Conservation (phyloP, 2,113 vertebrate species). For the Polyodon spathula region DNA sequence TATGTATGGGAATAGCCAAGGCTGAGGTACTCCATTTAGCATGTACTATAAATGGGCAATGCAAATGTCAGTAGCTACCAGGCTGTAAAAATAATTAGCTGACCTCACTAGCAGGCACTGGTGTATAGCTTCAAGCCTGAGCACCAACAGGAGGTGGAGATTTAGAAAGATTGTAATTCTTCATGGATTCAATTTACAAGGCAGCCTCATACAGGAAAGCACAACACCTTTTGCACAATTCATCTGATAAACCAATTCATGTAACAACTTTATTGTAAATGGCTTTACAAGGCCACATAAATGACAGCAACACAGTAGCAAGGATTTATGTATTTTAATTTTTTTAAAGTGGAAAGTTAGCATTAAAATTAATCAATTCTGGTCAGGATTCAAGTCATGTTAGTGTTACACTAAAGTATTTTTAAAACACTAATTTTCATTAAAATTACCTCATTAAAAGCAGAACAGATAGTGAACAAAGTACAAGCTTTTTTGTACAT, state of each 20-base stretch:
- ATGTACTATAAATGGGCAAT: constrained; percentile 51
- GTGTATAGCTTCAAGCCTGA: background rate
- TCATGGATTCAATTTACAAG: background rate
- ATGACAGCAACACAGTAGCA: too few relatives aligned
- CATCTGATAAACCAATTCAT: too few relatives aligned
- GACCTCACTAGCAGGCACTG: constrained; percentile 7
- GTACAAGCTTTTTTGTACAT: too few relatives aligned
- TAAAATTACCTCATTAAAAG: too few relatives aligned
- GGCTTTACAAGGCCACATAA: too few relatives aligned
- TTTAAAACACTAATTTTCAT: too few relatives aligned
- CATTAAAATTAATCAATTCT: too few relatives aligned
- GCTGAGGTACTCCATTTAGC: constrained; percentile 36
- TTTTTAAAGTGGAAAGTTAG: too few relatives aligned
- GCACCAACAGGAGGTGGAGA: constrained; percentile 8
- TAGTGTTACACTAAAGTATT: too few relatives aligned
- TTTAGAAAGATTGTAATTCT: constrained; percentile 6
- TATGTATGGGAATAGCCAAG: constrained; percentile 38
- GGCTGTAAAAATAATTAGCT: constrained; percentile 18
- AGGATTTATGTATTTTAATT: too few relatives aligned
- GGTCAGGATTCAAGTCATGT: too few relatives aligned
- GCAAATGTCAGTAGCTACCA: constrained; percentile 25
- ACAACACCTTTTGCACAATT: background rate
- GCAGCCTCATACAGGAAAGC: constrained; percentile 1
- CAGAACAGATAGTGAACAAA: too few relatives aligned
- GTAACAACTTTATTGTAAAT: background rate